Evolutionary conservation across 2,888 invertebrate species (phyloP), one percentile per base, ranked within the genome.

Genomic region (Stenodema calcarata): DNA sequence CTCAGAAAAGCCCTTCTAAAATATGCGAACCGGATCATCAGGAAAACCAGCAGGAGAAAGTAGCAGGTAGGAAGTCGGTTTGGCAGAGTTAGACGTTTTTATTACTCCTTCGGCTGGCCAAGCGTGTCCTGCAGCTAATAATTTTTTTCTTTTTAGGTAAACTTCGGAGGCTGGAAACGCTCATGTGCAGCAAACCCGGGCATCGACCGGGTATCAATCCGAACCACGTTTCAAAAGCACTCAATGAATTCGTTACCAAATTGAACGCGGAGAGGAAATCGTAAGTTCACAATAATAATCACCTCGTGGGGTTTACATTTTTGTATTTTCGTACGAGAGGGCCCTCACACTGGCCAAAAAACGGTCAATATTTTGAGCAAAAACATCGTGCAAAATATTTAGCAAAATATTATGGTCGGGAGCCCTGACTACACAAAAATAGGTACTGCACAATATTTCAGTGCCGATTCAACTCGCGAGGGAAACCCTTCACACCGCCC

Each of bases 161-260:
- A 35, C 41, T 41, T 18, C 30, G 30, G 14, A 35, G 73, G 47
- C 84, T 47, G 3, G 73, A 73, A 18, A 28, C 47, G 7, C 84
- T 84, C 16, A 42, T 73, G 23, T 86, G 86, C 35, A 18, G 42
- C 78, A 86, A 78, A 69, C 35, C 18, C 1, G 86, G 86, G 12
- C 86, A 86, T 27, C 50, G 41, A 12, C 50, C 76, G 14, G 76
- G 18, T 2, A 73, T 86, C 16, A 50, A 47, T 9, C 44, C 73
- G 16, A 69, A 47, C 50, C 42, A 54, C 78, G 78, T 86, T 0
- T 62, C 86, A 4, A 82, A 81, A 73, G 86, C 86, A 7, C 47
- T 86, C 69, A 86, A 86, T 30, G 81, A 86, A 54, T 86, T 86
- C 23, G 86, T 78, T 16, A 81, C 62, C n/a, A 80, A 73, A 30